Percentiles rank a stretch among this genome's conserved stretches.
These are phyloP conservation scores for Synergus laeviventris DNA, from an alignment of 2,888 invertebrate genomes.

Conservation along the genomic window DNA sequence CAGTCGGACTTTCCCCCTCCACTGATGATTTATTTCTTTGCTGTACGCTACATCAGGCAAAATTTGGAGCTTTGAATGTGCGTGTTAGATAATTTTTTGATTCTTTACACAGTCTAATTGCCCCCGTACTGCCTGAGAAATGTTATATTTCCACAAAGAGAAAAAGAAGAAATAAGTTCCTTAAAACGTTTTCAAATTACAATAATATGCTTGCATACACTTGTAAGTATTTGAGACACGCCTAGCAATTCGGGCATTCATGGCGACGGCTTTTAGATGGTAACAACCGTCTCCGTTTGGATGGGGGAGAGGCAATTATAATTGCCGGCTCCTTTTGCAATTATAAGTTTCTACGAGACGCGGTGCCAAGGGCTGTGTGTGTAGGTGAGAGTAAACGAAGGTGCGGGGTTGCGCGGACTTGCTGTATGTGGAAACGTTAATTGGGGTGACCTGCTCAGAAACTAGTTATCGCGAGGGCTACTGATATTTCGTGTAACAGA, in stretches of 20 bases:
- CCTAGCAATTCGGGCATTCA: conserved; percentile 30
- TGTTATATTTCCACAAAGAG: neutral
- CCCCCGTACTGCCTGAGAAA: too few relatives aligned
- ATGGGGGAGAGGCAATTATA: conserved; percentile 73
- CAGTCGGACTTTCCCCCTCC: too few relatives aligned
- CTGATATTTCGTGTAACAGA: conserved; percentile 66
- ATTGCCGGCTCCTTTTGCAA: conserved; percentile 76
- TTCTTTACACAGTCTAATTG: too few relatives aligned
- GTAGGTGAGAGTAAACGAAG: conserved; percentile 54
- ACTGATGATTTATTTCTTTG: too few relatives aligned
- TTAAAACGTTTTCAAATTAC: conserved; percentile 15
- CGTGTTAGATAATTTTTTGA: too few relatives aligned
- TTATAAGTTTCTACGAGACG: conserved; percentile 75
- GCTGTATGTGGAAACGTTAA: conserved; percentile 75
- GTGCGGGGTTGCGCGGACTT: conserved; percentile 54
- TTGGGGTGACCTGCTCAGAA: conserved; percentile 76
- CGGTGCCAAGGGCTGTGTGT: conserved; percentile 57
- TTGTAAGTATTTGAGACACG: conserved; percentile 23
- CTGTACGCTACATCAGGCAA: too few relatives aligned
- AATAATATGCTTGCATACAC: conserved; percentile 21
- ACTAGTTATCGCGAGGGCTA: conserved; percentile 72
- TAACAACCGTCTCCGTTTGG: conserved; percentile 71
- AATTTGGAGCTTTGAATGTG: too few relatives aligned
- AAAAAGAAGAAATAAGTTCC: neutral
- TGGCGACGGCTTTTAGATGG: conserved; percentile 68